phyloP scores from a whole-genome alignment of 2,888 invertebrate species.

The Cyclophora punctaria region DNA sequence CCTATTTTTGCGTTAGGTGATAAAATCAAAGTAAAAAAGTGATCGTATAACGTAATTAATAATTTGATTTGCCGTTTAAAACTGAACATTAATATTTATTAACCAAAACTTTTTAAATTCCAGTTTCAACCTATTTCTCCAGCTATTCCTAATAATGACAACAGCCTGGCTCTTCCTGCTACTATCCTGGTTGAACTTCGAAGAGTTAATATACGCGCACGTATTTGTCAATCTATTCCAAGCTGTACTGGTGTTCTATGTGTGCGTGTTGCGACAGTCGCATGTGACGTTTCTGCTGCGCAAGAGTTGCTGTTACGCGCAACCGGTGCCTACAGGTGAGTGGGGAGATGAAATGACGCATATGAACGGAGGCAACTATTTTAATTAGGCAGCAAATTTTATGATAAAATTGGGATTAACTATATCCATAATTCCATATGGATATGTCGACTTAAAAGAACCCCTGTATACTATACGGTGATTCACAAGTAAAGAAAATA shows the following conservation, averaged over 20 bases:
- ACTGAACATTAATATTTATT: no score
- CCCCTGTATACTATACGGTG: no score
- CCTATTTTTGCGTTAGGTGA: not conserved
- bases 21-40: no score
- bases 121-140: slow-evolving; percentile 87
- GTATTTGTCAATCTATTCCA: slow-evolving; percentile 85
- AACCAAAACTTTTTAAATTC: slow-evolving; percentile 27
- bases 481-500: no score
- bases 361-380: slow-evolving; percentile 81
- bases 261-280: slow-evolving; percentile 84
- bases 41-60: no score
- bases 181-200: slow-evolving; percentile 83
- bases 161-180: slow-evolving; percentile 85
- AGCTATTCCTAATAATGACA: slow-evolving; percentile 84
- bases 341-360: slow-evolving; percentile 94
- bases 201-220: slow-evolving; percentile 82
- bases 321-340: slow-evolving; percentile 83
- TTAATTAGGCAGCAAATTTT: not conserved
- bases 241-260: slow-evolving; percentile 83
- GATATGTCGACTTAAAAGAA: no score
- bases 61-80: no score
- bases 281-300: slow-evolving; percentile 85
- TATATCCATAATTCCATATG: no score
- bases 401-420: not conserved
- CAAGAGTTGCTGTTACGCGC: slow-evolving; percentile 86